phyloP scores from a whole-genome alignment of 2,888 invertebrate genomes.

The Ophion ventricosus region DNA sequence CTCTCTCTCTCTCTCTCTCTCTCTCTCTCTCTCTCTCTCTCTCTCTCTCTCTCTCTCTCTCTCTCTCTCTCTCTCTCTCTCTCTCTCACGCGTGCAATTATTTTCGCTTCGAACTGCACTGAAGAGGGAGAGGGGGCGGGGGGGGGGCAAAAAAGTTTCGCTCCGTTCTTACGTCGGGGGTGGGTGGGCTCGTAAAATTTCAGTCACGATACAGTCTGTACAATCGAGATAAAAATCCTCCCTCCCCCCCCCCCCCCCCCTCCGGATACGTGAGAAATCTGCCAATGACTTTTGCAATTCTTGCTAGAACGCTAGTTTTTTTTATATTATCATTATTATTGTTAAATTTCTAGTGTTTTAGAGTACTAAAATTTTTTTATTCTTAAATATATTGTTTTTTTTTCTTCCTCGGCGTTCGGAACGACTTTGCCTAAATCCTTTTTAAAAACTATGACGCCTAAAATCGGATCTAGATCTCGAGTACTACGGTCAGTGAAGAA shows the following conservation, averaged over 20 bases:
- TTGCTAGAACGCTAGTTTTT: constrained; percentile 62
- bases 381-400: constrained; percentile 31
- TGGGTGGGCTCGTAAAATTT: neutral
- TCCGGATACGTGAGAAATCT: neutral
- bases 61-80: neutral
- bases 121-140: neutral
- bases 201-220: constrained; percentile 14
- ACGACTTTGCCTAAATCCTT: constrained; percentile 73
- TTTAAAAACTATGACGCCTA: constrained; percentile 81
- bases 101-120: neutral
- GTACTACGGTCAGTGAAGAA: constrained; percentile 66
- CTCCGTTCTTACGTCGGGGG: neutral
- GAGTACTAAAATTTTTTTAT: constrained; percentile 68
- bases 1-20: too few species aligned
- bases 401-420: constrained; percentile 45
- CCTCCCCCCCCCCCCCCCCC: too few species aligned
- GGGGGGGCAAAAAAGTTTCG: neutral
- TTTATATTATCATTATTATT: constrained; percentile 16
- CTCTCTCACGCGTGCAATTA: neutral
- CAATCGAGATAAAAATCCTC: neutral
- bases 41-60: neutral
- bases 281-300: constrained; percentile 1
- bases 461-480: constrained; percentile 77
- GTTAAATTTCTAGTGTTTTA: constrained; percentile 63
- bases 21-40: too few species aligned